phyloP scores from a whole-genome alignment of 2,113 vertebrate species.

The Pituophis catenifer region DNA sequence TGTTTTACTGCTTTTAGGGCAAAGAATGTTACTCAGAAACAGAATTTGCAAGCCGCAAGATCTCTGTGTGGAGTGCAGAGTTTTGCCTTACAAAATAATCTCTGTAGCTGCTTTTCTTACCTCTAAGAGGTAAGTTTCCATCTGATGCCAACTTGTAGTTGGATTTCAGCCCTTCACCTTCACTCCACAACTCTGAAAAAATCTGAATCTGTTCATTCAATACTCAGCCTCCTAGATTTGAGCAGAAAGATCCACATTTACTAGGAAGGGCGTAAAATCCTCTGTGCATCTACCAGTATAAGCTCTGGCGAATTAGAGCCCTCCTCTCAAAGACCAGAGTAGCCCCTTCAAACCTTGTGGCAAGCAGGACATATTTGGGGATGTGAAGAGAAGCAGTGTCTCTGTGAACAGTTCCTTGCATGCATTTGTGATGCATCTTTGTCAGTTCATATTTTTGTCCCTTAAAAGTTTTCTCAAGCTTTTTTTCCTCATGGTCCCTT shows the following conservation, averaged over 20 bases:
- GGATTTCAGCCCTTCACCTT: background rate
- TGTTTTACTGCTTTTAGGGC: background rate
- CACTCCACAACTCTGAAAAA: background rate
- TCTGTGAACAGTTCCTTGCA: background rate
- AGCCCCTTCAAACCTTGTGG: background rate
- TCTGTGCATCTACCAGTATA: background rate
- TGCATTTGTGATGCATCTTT: background rate
- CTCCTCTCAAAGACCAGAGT: background rate
- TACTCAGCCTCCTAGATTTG: background rate
- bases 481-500: background rate
- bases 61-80: background rate
- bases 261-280: background rate
- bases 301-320: background rate
- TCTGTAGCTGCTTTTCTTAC: background rate
- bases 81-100: background rate
- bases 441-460: background rate
- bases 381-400: background rate
- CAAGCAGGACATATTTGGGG: background rate
- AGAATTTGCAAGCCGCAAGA: background rate
- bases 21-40: background rate
- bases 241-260: background rate
- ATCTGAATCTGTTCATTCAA: background rate
- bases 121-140: background rate
- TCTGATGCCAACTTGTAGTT: background rate
- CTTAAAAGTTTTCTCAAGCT: background rate